Percentiles rank a stretch among this genome's conserved stretches.
Evolutionary conservation across 2,888 invertebrate species (phyloP).

Genomic region (Drosophila anomalata): DNA sequence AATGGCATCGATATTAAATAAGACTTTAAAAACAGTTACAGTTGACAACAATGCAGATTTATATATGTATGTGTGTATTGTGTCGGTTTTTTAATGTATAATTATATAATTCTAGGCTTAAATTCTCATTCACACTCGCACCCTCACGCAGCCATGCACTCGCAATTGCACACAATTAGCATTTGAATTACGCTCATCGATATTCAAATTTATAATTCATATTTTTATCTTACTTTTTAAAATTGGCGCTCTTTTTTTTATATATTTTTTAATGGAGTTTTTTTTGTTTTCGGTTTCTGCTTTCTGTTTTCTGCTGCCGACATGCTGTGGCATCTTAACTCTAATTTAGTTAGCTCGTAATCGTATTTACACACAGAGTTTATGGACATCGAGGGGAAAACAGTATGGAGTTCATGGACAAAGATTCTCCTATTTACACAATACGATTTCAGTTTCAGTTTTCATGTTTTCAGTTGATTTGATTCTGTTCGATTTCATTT

Average conservation of each 20-base stretch:
- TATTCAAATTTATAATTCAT: conserved; percentile 47
- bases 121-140: conserved; percentile 15
- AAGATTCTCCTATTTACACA: conserved; percentile 41
- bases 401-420: conserved; percentile 30
- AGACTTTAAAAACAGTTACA: conserved; percentile 76
- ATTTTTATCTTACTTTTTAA: conserved; percentile 57
- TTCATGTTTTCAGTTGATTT: conserved; percentile 20
- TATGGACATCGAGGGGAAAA: conserved; percentile 30
- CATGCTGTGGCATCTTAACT: conserved; percentile 57
- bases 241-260: conserved; percentile 64
- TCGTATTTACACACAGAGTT: conserved; percentile 61
- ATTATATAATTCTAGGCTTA: conserved; percentile 39
- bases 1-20: conserved; percentile 75
- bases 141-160: conserved; percentile 3
- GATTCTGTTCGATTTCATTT: conserved; percentile 33
- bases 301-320: conserved; percentile 15
- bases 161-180: conserved; percentile 53
- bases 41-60: conserved; percentile 77
- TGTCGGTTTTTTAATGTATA: conserved; percentile 14
- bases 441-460: conserved; percentile 23
- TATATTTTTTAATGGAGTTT: conserved; percentile 15
- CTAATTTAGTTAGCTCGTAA: conserved; percentile 63
- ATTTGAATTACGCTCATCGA: conserved; percentile 55
- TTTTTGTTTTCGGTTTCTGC: conserved; percentile 5
- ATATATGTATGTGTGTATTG: conserved; percentile 26